phyloP scores from a whole-genome alignment of 2,113 vertebrate species.

The Corapipo altera region DNA sequence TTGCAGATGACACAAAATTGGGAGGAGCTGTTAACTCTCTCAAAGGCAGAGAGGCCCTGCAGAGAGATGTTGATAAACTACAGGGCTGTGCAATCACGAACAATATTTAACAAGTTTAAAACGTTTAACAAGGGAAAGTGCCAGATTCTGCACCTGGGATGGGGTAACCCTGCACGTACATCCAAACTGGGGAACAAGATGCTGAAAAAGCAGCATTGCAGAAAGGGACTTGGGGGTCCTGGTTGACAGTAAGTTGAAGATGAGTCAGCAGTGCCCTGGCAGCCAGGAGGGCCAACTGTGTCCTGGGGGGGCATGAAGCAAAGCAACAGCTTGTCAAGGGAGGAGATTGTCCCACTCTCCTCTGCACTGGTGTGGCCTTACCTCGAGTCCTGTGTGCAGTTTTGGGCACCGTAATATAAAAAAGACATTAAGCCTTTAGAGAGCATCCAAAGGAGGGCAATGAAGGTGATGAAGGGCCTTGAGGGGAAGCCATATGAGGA shows the following conservation, averaged over 20 bases:
- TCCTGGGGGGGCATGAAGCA: no score
- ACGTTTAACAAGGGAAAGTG: not conserved
- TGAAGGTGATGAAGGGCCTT: not conserved
- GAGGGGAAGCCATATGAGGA: not conserved
- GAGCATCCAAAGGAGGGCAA: not conserved
- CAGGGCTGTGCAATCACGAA: not conserved
- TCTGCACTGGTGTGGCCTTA: not conserved
- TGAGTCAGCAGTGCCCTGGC: not conserved
- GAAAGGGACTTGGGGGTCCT: not conserved
- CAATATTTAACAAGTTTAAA: not conserved
- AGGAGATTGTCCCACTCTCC: not conserved
- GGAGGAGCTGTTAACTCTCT: not conserved
- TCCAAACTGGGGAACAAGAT: not conserved
- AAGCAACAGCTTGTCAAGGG: fast-evolving
- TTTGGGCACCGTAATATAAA: not conserved
- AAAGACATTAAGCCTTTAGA: not conserved
- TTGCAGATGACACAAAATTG: not conserved
- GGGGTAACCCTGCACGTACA: not conserved
- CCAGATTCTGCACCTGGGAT: not conserved
- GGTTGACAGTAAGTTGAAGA: not conserved
- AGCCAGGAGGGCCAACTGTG: fast-evolving
- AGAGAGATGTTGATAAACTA: not conserved
- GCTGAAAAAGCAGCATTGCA: not conserved
- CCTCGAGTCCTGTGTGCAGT: not conserved
- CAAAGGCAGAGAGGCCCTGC: not conserved